Conservation (phyloP, 2,888 invertebrate species). For the Catocala fraxini region DNA sequence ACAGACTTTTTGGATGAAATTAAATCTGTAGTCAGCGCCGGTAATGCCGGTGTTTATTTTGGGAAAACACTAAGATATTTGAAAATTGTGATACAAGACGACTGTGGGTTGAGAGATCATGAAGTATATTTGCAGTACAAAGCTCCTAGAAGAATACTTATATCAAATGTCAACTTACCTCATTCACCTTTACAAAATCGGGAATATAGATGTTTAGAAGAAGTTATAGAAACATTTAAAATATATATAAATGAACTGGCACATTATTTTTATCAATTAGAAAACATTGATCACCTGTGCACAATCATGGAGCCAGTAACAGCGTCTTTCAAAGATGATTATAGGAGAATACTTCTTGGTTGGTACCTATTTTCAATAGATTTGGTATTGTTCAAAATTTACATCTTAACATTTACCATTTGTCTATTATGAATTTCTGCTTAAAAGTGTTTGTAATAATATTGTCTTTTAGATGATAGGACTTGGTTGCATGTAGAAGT, state of each 20-base stretch:
- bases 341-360: slow-evolving; percentile 76
- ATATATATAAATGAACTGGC: slow-evolving; percentile 61
- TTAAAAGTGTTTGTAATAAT: background rate
- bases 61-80: slow-evolving; percentile 72
- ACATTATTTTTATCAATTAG: slow-evolving; percentile 72
- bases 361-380: slow-evolving; percentile 15
- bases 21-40: slow-evolving; percentile 36
- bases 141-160: slow-evolving; percentile 58
- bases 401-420: too few species aligned
- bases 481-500: slow-evolving; percentile 80
- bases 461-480: slow-evolving; percentile 65
- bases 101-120: slow-evolving; percentile 62
- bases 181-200: slow-evolving; percentile 62
- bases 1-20: slow-evolving; percentile 68
- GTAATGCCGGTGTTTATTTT: slow-evolving; percentile 61
- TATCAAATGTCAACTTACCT: slow-evolving; percentile 65
- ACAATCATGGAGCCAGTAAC: slow-evolving; percentile 73
- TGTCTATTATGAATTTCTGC: too few species aligned
- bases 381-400: too few species aligned
- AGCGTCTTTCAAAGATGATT: slow-evolving; percentile 74
- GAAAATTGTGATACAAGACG: slow-evolving; percentile 66
- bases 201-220: slow-evolving; percentile 64
- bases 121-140: slow-evolving; percentile 65
- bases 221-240: slow-evolving; percentile 58
- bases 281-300: slow-evolving; percentile 69